Evolutionary conservation across 92 coral and sea anemone genomes (phyloP).

Genomic region (Scolanthus callimorphus): DNA sequence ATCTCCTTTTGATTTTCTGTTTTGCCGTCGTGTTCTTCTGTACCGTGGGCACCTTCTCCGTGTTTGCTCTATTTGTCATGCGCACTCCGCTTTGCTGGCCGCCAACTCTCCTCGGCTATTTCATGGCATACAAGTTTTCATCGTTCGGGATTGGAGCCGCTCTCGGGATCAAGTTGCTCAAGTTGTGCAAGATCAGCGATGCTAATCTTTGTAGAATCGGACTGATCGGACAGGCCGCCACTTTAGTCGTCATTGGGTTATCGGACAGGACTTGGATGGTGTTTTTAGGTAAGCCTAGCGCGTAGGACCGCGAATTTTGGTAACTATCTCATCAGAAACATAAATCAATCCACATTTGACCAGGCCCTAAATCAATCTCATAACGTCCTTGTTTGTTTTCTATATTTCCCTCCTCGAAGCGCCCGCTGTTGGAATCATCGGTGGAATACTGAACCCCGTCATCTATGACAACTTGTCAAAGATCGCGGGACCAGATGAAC

Average conservation of each 20-base stretch:
- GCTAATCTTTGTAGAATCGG: conserved; percentile 35
- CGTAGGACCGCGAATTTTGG: too few relatives aligned
- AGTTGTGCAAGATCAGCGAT: conserved; percentile 44
- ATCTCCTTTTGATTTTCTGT: conserved; percentile 25
- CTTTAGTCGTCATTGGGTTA: conserved; percentile 41
- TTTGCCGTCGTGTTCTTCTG: conserved; percentile 40
- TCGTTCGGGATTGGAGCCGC: conserved; percentile 70
- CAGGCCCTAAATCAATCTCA: too few relatives aligned
- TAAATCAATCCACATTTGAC: too few relatives aligned
- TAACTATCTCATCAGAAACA: too few relatives aligned
- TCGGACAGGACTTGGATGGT: conserved; percentile 68
- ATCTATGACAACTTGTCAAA: conserved; percentile 47
- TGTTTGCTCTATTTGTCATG: conserved; percentile 51
- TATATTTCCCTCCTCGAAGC: too few relatives aligned
- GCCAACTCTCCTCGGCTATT: conserved; percentile 67
- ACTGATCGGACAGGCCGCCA: conserved; percentile 51
- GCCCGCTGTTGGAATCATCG: conserved; percentile 54
- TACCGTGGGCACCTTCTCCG: conserved; percentile 46
- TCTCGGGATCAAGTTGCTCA: conserved; percentile 47
- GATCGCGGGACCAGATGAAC: conserved; percentile 2
- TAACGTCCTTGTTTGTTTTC: too few relatives aligned
- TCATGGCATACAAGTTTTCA: conserved; percentile 71
- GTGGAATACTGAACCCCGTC: conserved; percentile 43
- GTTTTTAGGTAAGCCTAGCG: conserved; percentile 53
- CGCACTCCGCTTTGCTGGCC: conserved; percentile 72